These are phyloP conservation scores for Agrotis puta DNA, from an alignment of 2,888 invertebrate genomes.

Conservation along the genomic window DNA sequence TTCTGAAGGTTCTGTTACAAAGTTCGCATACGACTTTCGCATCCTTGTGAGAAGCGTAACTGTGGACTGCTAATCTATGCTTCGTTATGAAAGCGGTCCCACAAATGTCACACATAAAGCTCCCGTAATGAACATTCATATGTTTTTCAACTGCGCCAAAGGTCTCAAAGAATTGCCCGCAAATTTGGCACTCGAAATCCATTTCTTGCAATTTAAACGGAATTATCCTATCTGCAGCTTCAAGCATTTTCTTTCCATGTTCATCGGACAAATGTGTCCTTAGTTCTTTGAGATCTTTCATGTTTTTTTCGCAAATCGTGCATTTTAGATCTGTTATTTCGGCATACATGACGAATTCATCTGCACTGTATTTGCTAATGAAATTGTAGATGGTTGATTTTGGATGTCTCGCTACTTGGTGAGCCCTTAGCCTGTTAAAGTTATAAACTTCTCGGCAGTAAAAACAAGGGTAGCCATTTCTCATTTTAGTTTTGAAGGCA, in stretches of 20 bases:
- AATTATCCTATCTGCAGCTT: conserved; percentile 67
- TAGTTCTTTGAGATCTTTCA: conserved; percentile 63
- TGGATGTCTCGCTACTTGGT: conserved; percentile 51
- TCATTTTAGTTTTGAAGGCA: conserved; percentile 71
- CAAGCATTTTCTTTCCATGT: conserved; percentile 68
- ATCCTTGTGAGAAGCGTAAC: conserved; percentile 58
- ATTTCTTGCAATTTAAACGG: conserved; percentile 68
- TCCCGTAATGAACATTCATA: conserved; percentile 36
- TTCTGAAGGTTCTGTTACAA: conserved; percentile 74
- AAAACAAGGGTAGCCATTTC: conserved; percentile 71
- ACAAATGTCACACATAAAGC: conserved; percentile 65
- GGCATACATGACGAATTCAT: conserved; percentile 69
- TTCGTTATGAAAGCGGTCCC: conserved; percentile 77
- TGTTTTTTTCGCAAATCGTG: conserved; percentile 60
- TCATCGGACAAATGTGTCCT: conserved; percentile 64
- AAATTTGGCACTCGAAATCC: conserved; percentile 66
- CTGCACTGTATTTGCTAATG: conserved; percentile 64
- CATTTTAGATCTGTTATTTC: conserved; percentile 72
- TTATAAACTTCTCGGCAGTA: conserved; percentile 67
- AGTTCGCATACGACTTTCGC: conserved; percentile 57
- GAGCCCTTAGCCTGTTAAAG: conserved; percentile 61
- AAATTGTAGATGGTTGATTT: conserved; percentile 57
- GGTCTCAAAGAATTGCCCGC: conserved; percentile 10
- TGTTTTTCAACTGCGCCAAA: conserved; percentile 31
- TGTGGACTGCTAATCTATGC: conserved; percentile 80